Base-by-base conservation (phyloP, 2,888 invertebrate species). In the Germaria angustata region DNA sequence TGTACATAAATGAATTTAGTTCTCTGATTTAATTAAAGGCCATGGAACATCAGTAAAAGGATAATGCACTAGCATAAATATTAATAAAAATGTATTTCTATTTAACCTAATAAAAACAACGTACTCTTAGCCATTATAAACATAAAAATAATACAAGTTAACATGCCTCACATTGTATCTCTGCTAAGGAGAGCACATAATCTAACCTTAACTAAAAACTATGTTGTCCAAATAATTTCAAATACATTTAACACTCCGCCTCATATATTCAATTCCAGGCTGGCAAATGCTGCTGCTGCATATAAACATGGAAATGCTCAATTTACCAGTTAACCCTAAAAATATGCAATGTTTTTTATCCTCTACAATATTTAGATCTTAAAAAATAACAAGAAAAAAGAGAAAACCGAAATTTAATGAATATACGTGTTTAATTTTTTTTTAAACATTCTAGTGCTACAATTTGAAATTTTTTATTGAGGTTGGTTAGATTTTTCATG, bases 401-500 rank as follows among this genome's bases (percentile, higher is more conserved):
- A 36, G 41, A 51, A 51, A 20, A 13, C 24, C 11, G 5, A 65
- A 66, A 68, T 36, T 32, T 22, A 59, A 68, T 49, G 76, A 49
- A 51, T 68, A 59, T 24, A 44, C 66, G 36, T 39, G 55, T 55
- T 51, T 13, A 24, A 46, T 63, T 69, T 55, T 57, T 32, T 41
- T 28, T 39, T 51, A 15, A 71, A 57, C 78, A 41, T 71, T 63
- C 59, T 77, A 36, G 24, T 73, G 55, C 75, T 41, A 65, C 65
- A 72, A 57, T 65, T 57, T 78, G 9, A 79, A 77, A 81, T 81
- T 77, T 79, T 76, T 76, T 77, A 81, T 81, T 81, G 61, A 77
- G 81, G 71, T 77, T 77, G 71, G 65, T 69, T 80, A 49, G 71
- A 39, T 59, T 72, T 72, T 49, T 59, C 72, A 66, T 81, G 81